Base-by-base conservation (phyloP, 2,888 invertebrate species). In the Phortica magna region DNA sequence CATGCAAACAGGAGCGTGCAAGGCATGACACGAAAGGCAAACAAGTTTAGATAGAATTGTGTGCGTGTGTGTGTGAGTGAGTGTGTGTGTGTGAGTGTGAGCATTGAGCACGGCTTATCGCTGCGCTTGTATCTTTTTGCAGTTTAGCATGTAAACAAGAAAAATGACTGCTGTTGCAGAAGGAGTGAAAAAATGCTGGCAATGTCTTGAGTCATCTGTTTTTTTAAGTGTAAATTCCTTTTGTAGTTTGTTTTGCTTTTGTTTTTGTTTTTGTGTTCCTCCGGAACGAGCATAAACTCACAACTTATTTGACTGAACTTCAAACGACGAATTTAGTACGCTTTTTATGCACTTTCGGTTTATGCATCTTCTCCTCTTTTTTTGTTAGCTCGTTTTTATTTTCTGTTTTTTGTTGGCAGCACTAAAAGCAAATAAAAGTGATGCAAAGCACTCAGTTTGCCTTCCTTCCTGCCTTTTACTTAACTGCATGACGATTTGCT, bases 241-340 rank as follows among this genome's bases (percentile, higher is more conserved):
- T 73, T 55, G 53, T 72, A 39, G 67, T 76, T 68, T 65, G 64
- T 59, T 7, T 61, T 14, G 42, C 57, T 78, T 73, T 76, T 76
- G 53, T 57, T 67, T 73, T 78, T 55, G 22, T 39, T 65, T 64
- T 65, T 61, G 22, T 61, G 4, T 14, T 9, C 22, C 19, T 61
- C 22, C 19, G 61, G 7, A 9, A 61, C n/a, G 61, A 17, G 61
- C 7, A 61, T 61, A 61, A 61, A 61, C 61, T 19, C 61, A 22
- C 17, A 61, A 22, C 17, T n/a, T 10, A 48, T 14, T 48, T 61
- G 22, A 22, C 22, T 61, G 5, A 31, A 31, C 31, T 31, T 31
- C 31, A 31, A 31, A 31, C 2, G 31, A 31, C 5, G 31, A 31
- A 31, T 31, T 31, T 31, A 31, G 31, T 31, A 31, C 31, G 5